phyloP scores from a whole-genome alignment of 2,797 vertebrate species.

The Lateolabrax maculatus region DNA sequence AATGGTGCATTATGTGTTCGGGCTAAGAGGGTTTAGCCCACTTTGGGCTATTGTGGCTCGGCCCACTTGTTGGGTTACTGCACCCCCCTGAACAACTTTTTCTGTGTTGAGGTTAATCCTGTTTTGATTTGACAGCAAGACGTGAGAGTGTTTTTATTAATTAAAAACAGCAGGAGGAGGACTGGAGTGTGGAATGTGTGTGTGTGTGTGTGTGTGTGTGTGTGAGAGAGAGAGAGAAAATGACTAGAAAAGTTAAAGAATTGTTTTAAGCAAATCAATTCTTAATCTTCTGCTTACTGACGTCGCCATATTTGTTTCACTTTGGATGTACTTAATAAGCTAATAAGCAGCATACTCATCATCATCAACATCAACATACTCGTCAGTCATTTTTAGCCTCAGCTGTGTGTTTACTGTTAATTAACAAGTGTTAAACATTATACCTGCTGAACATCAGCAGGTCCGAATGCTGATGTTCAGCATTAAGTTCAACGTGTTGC shows the following conservation, averaged over 20 bases:
- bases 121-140: conserved; percentile 69
- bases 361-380: too few relatives aligned
- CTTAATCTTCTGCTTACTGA: background rate
- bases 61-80: conserved; percentile 40
- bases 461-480: background rate
- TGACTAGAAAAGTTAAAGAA: too few relatives aligned
- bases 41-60: conserved; percentile 37
- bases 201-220: conserved; percentile 25
- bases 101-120: conserved; percentile 64
- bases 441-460: background rate
- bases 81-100: background rate
- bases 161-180: conserved; percentile 71
- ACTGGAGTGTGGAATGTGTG: conserved; percentile 14
- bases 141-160: conserved; percentile 68
- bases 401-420: background rate
- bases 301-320: background rate
- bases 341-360: too few relatives aligned
- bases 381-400: too few relatives aligned
- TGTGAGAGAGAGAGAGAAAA: background rate
- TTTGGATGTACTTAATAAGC: too few relatives aligned
- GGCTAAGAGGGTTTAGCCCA: conserved; percentile 51
- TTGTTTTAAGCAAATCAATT: too few relatives aligned
- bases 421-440: background rate
- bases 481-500: background rate
- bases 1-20: conserved; percentile 37